A percentile compares a stretch with the other conserved stretches of the same genome.
These are phyloP conservation scores for Corella eumyota DNA, from an alignment of 23 tunicate genomes.

Conservation along the genomic window DNA sequence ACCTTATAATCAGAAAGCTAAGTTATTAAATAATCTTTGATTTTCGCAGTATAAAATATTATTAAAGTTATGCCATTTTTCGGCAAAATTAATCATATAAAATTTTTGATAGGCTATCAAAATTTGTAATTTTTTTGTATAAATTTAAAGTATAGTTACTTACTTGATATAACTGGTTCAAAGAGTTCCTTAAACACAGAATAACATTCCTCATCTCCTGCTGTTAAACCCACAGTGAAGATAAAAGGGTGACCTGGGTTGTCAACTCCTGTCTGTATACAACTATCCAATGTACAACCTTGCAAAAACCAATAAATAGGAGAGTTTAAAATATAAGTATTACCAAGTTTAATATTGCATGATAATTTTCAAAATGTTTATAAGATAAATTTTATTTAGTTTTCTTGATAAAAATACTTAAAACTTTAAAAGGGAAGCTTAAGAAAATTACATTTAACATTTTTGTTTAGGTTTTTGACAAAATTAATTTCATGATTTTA, in stretches of 20 bases:
- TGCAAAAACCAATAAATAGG: too few relatives aligned
- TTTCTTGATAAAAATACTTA: neutral
- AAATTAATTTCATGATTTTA: too few relatives aligned
- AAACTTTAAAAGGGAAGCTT: too few relatives aligned
- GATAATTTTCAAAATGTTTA: too few relatives aligned
- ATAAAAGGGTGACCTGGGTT: conserved; percentile 92
- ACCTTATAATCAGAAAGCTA: neutral
- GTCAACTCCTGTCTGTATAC: conserved; percentile 95
- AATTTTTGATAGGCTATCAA: too few relatives aligned
- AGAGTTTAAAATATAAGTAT: too few relatives aligned
- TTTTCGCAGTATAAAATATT: neutral
- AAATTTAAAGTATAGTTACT: too few relatives aligned
- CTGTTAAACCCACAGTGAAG: conserved; percentile 82
- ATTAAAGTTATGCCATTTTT: neutral
- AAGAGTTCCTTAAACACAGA: conserved; percentile 82
- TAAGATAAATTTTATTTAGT: too few relatives aligned
- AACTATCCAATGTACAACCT: conserved; percentile 82
- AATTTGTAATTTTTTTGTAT: too few relatives aligned
- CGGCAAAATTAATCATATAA: neutral
- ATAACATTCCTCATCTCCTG: conserved; percentile 96
- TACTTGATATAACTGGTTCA: conserved; percentile 85
- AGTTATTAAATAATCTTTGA: neutral
- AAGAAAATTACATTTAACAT: too few relatives aligned
- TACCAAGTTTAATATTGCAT: too few relatives aligned
- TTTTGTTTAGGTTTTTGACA: too few relatives aligned